phyloP scores from a whole-genome alignment of 2,797 vertebrate species.

The Cossypha heuglini region DNA sequence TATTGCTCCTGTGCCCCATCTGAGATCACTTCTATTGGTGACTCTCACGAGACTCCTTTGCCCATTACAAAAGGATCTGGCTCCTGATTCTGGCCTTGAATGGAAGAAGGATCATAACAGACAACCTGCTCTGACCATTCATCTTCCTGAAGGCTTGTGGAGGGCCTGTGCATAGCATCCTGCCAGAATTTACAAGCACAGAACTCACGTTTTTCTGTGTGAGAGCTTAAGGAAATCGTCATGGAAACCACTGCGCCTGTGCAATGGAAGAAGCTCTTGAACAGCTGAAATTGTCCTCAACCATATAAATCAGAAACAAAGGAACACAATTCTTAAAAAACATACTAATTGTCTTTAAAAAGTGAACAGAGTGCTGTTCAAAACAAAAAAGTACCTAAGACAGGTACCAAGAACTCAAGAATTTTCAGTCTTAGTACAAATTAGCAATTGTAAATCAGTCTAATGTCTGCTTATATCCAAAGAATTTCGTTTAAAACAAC shows the following conservation, averaged over 20 bases:
- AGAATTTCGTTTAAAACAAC: background rate
- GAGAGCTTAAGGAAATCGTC: background rate
- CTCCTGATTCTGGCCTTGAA: background rate
- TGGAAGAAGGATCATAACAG: background rate
- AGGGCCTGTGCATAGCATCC: background rate
- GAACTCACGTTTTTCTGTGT: background rate
- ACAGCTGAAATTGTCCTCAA: background rate
- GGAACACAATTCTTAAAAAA: background rate
- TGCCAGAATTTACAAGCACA: background rate
- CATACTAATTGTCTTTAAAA: background rate
- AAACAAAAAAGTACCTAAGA: background rate
- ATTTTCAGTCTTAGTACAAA: background rate
- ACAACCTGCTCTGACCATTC: background rate
- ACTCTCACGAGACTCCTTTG: background rate
- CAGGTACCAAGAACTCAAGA: background rate
- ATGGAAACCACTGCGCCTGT: background rate
- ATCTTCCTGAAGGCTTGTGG: background rate
- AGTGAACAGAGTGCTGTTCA: background rate
- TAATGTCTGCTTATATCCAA: background rate
- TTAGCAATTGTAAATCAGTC: background rate
- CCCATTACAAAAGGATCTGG: background rate
- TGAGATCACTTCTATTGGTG: background rate
- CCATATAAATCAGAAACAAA: background rate
- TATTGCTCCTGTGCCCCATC: background rate
- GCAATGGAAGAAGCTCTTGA: background rate